A percentile compares a stretch with the other conserved stretches of the same genome.
Evolutionary conservation across 2,113 vertebrate genomes (phyloP).

Genomic region (Alouatta palliata): DNA sequence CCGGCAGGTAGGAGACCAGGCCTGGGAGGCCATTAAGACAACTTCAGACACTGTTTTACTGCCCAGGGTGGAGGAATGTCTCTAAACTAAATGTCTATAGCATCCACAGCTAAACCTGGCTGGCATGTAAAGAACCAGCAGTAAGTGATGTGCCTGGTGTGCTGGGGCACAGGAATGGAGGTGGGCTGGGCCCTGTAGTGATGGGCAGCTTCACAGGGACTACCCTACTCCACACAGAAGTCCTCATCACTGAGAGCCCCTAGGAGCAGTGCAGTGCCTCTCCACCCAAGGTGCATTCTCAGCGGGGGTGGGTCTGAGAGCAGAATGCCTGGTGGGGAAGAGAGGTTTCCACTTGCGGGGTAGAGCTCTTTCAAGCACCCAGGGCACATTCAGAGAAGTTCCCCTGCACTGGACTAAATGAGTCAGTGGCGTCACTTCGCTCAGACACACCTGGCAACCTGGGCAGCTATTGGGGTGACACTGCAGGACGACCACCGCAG

Average conservation of each 20-base stretch:
- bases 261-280: not conserved
- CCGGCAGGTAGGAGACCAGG: not conserved
- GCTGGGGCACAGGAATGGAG: not conserved
- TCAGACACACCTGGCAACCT: not conserved
- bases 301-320: not conserved
- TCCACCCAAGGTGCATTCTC: fast-evolving
- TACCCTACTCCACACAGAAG: not conserved
- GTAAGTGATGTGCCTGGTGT: fast-evolving
- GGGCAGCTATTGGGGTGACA: not conserved
- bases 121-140: not conserved
- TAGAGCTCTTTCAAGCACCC: not conserved
- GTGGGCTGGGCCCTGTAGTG: fast-evolving
- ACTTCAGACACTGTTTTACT: not conserved
- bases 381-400: not conserved
- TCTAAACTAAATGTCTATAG: not conserved
- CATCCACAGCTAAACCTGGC: not conserved
- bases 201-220: not conserved
- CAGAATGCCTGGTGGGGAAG: not conserved
- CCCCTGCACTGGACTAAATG: not conserved
- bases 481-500: not conserved
- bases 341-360: not conserved
- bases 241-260: not conserved
- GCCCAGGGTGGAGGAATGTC: too few species aligned
- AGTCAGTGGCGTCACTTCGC: not conserved
- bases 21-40: too few species aligned